A percentile compares a stretch with the other conserved stretches of the same genome.
phyloP scores from a whole-genome alignment of 2,797 vertebrate species.

The Propithecus perrieri region DNA sequence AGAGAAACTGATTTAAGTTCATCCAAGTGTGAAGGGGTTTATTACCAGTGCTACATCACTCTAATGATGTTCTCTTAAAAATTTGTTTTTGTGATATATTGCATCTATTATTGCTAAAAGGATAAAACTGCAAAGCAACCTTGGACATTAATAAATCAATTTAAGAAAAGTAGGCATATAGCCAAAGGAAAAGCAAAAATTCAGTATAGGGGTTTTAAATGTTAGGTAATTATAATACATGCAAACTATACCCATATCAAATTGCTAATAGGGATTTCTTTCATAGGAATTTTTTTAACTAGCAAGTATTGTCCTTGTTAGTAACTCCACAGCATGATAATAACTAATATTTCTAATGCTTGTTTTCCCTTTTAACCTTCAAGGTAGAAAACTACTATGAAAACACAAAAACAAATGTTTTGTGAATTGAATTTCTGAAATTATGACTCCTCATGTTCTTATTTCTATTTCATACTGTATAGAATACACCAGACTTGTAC shows the following conservation, averaged over 20 bases:
- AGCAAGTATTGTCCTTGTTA: conserved; percentile 57
- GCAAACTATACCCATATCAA: conserved; percentile 67
- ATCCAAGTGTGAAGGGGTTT: conserved; percentile 91
- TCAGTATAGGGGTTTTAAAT: conserved; percentile 80
- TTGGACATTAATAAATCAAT: conserved; percentile 91
- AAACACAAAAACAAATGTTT: conserved; percentile 64
- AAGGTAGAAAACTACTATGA: conserved; percentile 57
- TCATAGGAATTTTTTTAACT: conserved; percentile 42
- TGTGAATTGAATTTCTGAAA: conserved; percentile 60
- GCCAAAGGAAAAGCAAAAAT: conserved; percentile 83
- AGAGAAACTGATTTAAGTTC: conserved; percentile 93
- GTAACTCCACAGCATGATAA: neutral
- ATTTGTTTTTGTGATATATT: conserved; percentile 92
- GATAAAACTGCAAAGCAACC: conserved; percentile 90
- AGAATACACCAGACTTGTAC: neutral
- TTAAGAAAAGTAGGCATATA: conserved; percentile 85
- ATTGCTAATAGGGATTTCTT: conserved; percentile 75
- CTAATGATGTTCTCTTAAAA: conserved; percentile 93
- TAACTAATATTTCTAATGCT: conserved; percentile 78
- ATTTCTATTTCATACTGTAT: neutral
- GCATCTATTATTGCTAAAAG: conserved; percentile 91
- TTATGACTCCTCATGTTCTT: conserved; percentile 6
- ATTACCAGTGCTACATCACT: conserved; percentile 91
- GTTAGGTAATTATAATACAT: conserved; percentile 78
- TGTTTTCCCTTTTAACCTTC: conserved; percentile 81